phyloP scores from a whole-genome alignment of 2,113 vertebrate species.

The Peromyscus polionotus region DNA sequence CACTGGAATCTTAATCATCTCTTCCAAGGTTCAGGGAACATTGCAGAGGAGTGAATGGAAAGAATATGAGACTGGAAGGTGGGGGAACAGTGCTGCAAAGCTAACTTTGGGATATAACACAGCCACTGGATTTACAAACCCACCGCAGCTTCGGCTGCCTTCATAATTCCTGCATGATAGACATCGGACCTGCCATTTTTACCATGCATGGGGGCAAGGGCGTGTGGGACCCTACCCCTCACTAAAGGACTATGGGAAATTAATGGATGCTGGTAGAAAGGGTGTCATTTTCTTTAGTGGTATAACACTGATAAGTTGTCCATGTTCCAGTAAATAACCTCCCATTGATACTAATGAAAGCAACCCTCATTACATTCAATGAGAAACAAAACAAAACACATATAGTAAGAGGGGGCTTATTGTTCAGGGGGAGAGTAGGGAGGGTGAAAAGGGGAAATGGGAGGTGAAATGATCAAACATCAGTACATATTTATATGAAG shows the following conservation, averaged over 20 bases:
- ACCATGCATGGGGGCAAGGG: not conserved
- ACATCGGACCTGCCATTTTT: not conserved
- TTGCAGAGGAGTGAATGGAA: not conserved
- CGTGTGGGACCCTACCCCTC: not conserved
- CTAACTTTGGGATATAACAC: not conserved
- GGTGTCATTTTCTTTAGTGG: not conserved
- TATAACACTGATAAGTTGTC: not conserved
- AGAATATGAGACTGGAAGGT: too few relatives aligned
- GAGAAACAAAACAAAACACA: not conserved
- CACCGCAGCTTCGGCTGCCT: not conserved
- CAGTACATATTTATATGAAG: not conserved
- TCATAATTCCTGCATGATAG: not conserved
- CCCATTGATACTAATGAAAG: not conserved
- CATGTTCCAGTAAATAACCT: not conserved
- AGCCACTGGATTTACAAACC: not conserved
- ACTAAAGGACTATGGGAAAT: not conserved
- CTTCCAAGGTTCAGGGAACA: not conserved
- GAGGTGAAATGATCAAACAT: too few relatives aligned
- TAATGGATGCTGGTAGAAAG: not conserved
- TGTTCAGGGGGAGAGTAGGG: not conserved
- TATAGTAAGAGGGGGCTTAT: not conserved
- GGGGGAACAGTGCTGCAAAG: not conserved
- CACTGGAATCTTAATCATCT: not conserved
- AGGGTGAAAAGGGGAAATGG: too few relatives aligned
- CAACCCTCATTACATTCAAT: too few relatives aligned